Conservation (phyloP, 2,113 vertebrate genomes). For the Mus pahari region DNA sequence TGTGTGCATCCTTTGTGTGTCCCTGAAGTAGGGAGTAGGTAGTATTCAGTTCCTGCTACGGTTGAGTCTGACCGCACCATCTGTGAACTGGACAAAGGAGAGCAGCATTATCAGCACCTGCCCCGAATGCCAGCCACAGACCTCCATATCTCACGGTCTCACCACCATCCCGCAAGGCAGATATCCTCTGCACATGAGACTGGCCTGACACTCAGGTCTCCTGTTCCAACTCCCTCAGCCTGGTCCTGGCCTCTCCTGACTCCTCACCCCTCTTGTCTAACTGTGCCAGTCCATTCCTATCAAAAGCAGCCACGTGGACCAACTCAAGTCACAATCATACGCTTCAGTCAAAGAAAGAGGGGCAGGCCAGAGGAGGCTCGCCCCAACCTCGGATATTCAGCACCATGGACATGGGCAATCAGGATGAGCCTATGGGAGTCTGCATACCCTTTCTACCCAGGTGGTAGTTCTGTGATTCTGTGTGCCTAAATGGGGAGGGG, state of each 20-base stretch:
- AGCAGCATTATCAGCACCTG: conserved; percentile 24
- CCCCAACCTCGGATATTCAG: not conserved
- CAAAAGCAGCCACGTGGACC: conserved; percentile 45
- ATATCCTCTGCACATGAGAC: not conserved
- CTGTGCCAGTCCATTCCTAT: conserved; percentile 36
- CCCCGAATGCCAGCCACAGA: conserved; percentile 30
- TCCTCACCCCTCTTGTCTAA: not conserved
- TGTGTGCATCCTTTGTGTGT: conserved; percentile 57
- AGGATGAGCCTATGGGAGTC: not conserved
- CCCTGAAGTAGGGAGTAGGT: not conserved
- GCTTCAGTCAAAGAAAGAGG: conserved; percentile 29
- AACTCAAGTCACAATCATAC: conserved; percentile 14
- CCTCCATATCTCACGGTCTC: conserved; percentile 53
- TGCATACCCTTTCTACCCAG: not conserved
- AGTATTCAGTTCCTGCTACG: not conserved
- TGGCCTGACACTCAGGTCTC: conserved; percentile 10
- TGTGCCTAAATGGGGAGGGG: not conserved
- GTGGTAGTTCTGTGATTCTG: not conserved
- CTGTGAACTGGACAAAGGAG: conserved; percentile 67
- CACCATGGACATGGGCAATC: not conserved
- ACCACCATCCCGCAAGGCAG: not conserved
- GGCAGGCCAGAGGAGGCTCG: not conserved
- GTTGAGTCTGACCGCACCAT: conserved; percentile 40
- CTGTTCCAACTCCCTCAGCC: not conserved
- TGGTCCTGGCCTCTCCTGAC: not conserved